A percentile compares a stretch with the other conserved stretches of the same genome.
Conservation (phyloP, 2,888 invertebrate genomes). For the Brachylomia viminalis region DNA sequence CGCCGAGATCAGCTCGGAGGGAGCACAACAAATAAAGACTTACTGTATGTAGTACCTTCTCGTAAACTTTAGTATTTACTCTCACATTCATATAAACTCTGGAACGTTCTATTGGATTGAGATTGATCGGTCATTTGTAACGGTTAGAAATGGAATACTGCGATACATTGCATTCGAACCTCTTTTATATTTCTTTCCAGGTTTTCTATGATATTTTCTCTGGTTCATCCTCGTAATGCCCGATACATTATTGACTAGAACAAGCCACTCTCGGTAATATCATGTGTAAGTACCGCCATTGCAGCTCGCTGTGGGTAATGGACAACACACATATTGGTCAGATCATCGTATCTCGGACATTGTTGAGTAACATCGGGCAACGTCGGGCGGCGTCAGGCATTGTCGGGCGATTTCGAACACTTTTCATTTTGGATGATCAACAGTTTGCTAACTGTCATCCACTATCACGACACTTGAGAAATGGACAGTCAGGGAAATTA, state of each 20-base stretch:
- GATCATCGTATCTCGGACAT: background rate
- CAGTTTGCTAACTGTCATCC: background rate
- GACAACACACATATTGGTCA: conserved; percentile 30
- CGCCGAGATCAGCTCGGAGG: conserved; percentile 29
- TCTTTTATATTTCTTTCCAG: background rate
- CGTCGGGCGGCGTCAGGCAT: background rate
- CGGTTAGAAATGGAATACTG: background rate
- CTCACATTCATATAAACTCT: background rate
- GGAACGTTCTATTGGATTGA: background rate
- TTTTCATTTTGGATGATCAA: conserved; percentile 12
- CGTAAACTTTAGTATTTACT: conserved; percentile 32
- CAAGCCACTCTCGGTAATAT: conserved; percentile 5
- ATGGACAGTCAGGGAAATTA: background rate
- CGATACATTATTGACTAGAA: background rate
- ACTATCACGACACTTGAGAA: background rate
- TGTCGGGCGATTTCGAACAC: background rate
- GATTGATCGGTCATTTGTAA: conserved; percentile 23
- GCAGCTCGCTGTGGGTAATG: conserved; percentile 10
- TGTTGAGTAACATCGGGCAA: background rate
- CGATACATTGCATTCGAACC: background rate
- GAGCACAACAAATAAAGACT: conserved; percentile 43
- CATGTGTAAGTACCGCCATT: conserved; percentile 14
- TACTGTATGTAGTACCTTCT: conserved; percentile 3
- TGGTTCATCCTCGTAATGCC: background rate
- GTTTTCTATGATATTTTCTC: background rate